Conservation (phyloP, 2,113 vertebrate species). For the Alethe castanea region DNA sequence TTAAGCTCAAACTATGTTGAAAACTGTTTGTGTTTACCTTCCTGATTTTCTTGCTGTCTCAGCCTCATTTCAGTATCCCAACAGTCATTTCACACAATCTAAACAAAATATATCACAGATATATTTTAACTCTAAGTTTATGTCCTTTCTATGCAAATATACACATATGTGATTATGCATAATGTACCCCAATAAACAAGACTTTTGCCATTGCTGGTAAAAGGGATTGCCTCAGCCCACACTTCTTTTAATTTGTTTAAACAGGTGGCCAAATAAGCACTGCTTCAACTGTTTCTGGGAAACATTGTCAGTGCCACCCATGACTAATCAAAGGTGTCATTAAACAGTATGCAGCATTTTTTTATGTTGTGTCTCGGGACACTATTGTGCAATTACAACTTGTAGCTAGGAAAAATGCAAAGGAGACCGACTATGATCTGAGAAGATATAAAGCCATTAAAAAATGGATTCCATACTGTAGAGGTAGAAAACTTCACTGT, state of each 20-base stretch:
- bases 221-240: neutral
- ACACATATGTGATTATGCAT: too few relatives aligned
- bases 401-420: neutral
- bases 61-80: neutral
- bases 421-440: neutral
- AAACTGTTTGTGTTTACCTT: neutral
- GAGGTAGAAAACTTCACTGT: neutral
- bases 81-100: neutral
- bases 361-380: fast-evolving
- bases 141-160: neutral
- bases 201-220: neutral
- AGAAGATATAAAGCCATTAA: neutral
- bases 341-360: neutral
- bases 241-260: neutral
- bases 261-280: neutral
- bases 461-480: neutral
- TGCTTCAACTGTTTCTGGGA: neutral
- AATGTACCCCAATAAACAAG: neutral
- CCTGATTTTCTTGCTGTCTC: neutral
- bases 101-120: neutral
- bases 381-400: neutral
- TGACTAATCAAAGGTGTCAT: neutral
- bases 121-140: neutral
- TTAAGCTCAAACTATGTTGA: neutral
- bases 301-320: neutral